phyloP scores from a whole-genome alignment of 1,140 invertebrate species.

The Pemphigus obesinymphae region DNA sequence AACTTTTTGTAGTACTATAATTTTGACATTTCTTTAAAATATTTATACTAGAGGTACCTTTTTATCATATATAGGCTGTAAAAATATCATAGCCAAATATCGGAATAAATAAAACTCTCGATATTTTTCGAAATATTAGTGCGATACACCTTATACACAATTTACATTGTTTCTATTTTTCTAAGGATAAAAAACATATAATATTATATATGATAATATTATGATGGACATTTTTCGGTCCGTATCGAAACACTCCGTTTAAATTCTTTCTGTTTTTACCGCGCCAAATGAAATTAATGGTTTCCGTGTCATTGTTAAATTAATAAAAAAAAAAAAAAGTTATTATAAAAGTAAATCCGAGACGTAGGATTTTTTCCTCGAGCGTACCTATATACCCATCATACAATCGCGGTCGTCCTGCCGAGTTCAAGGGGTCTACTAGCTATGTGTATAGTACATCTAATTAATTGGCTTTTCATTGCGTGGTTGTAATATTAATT shows the following conservation, averaged over 20 bases:
- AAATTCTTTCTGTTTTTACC: neutral
- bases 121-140: too few relatives aligned
- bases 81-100: too few relatives aligned
- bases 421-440: constrained; percentile 7
- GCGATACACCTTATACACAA: too few relatives aligned
- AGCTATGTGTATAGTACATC: too few relatives aligned
- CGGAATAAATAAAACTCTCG: too few relatives aligned
- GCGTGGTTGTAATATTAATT: constrained; percentile 36
- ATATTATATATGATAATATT: neutral
- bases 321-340: constrained; percentile 21
- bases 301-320: constrained; percentile 31
- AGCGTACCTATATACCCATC: neutral
- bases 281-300: constrained; percentile 19
- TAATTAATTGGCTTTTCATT: constrained; percentile 36
- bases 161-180: constrained; percentile 15
- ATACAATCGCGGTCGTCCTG: neutral
- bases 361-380: neutral
- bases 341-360: neutral
- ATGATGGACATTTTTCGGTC: constrained; percentile 12
- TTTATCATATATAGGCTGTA: too few relatives aligned
- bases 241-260: neutral
- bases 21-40: too few relatives aligned
- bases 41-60: too few relatives aligned
- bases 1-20: too few relatives aligned
- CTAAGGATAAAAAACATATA: neutral